Percentiles rank a stretch among this genome's conserved stretches.
These are phyloP conservation scores for Pomacea canaliculata DNA, from an alignment of 2,888 invertebrate genomes.

Conservation along the genomic window DNA sequence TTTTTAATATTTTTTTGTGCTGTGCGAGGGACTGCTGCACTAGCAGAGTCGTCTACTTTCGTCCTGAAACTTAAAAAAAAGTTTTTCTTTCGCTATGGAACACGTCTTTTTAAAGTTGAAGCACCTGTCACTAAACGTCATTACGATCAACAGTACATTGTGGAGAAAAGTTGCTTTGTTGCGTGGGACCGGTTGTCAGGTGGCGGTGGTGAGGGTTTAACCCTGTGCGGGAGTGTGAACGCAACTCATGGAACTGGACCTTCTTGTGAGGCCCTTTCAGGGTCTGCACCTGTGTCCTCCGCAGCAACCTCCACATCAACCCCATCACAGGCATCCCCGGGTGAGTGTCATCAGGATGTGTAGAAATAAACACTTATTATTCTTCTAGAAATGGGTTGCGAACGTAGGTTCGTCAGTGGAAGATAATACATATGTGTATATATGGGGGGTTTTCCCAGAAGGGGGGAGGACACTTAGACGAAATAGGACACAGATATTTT, in stretches of 20 bases:
- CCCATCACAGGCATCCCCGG: slow-evolving; percentile 29
- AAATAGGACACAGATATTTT: too few relatives aligned
- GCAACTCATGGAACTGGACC: slow-evolving; percentile 20
- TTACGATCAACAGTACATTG: not conserved
- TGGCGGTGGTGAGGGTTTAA: slow-evolving; percentile 7
- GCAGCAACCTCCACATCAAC: slow-evolving; percentile 13
- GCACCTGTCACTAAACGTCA: not conserved
- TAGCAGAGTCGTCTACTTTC: too few relatives aligned
- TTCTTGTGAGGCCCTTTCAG: slow-evolving; percentile 23
- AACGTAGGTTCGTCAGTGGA: too few relatives aligned
- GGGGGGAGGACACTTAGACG: too few relatives aligned
- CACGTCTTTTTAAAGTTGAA: not conserved
- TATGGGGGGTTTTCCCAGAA: too few relatives aligned
- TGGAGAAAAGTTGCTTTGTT: not conserved
- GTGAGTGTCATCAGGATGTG: slow-evolving; percentile 2
- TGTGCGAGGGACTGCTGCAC: too few relatives aligned
- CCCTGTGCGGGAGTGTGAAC: not conserved
- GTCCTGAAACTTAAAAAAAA: not conserved
- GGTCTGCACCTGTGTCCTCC: slow-evolving; percentile 22
- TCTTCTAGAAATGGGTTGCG: too few relatives aligned
- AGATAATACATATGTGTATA: too few relatives aligned
- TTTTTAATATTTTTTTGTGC: too few relatives aligned
- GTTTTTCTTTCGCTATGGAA: slow-evolving; percentile 22
- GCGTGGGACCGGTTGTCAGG: slow-evolving; percentile 7
- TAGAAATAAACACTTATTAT: too few relatives aligned